A percentile compares a stretch with the other conserved stretches of the same genome.
These are phyloP conservation scores for Trypoxylus dichotomus DNA, from an alignment of 1,140 invertebrate genomes.

Conservation along the genomic window DNA sequence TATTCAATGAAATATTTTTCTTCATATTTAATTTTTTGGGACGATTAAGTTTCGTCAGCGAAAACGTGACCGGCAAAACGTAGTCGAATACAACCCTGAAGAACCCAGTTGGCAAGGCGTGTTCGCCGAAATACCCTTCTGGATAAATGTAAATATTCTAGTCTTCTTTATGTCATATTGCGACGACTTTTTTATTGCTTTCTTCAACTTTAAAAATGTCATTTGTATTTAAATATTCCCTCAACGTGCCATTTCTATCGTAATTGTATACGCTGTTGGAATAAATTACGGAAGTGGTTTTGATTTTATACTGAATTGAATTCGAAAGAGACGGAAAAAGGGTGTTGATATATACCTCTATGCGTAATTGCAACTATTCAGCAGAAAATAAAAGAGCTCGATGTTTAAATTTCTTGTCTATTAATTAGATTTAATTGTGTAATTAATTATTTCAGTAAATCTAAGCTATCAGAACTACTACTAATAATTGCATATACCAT, in stretches of 20 bases:
- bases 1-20: no score
- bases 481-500: no score
- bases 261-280: slow-evolving; percentile 35
- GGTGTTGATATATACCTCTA: no score
- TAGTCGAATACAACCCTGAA: not conserved
- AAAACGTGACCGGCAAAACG: no score
- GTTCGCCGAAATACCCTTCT: slow-evolving; percentile 7
- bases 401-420: no score
- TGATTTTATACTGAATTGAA: not conserved
- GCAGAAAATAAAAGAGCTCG: no score
- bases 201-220: slow-evolving; percentile 34
- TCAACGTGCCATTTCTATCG: slow-evolving; percentile 38
- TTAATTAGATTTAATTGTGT: no score
- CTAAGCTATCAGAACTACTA: no score
- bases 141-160: slow-evolving; percentile 36
- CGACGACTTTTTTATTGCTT: slow-evolving; percentile 36
- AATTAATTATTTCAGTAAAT: no score
- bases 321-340: not conserved
- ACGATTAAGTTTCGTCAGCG: no score
- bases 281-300: slow-evolving; percentile 29
- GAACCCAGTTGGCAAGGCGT: not conserved
- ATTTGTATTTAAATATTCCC: slow-evolving; percentile 57
- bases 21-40: no score
- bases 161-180: slow-evolving; percentile 36
- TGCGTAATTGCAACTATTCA: no score